Evolutionary conservation across 2,888 invertebrate species (phyloP).

Genomic region (Habroteleia sp.): DNA sequence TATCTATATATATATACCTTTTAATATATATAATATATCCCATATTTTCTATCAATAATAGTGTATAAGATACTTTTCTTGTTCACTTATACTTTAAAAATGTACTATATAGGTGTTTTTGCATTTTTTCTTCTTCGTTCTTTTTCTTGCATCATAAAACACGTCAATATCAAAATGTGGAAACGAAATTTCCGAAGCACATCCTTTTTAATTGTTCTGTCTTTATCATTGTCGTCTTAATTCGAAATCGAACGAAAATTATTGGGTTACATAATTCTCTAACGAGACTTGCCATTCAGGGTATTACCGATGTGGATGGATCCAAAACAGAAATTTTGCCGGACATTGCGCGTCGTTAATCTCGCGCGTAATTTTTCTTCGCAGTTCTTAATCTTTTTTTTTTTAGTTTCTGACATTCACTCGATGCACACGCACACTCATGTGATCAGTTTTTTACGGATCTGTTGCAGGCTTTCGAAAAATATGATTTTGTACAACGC

Average conservation of each 20-base stretch:
- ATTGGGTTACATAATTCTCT: constrained; percentile 67
- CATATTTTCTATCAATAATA: constrained; percentile 78
- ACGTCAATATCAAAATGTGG: constrained; percentile 77
- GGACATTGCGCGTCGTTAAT: constrained; percentile 68
- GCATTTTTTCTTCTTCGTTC: constrained; percentile 69
- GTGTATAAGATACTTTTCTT: constrained; percentile 78
- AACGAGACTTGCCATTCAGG: constrained; percentile 86
- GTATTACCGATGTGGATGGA: constrained; percentile 84
- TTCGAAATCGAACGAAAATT: constrained; percentile 69
- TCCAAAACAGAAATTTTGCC: constrained; percentile 80
- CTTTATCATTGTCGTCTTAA: constrained; percentile 62
- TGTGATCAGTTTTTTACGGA: constrained; percentile 64
- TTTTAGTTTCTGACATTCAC: constrained; percentile 62
- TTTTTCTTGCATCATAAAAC: constrained; percentile 65
- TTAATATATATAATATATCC: constrained; percentile 75
- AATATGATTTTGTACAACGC: constrained; percentile 57
- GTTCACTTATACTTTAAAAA: constrained; percentile 79
- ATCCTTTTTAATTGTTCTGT: constrained; percentile 58
- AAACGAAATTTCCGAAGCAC: constrained; percentile 76
- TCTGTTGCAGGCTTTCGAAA: constrained; percentile 65
- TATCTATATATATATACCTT: constrained; percentile 66
- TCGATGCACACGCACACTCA: constrained; percentile 61
- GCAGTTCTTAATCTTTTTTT: constrained; percentile 7
- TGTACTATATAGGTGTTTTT: constrained; percentile 78
- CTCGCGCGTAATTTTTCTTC: constrained; percentile 42